phyloP scores from a whole-genome alignment of 1,140 invertebrate species.

The Lordiphosa collinella region DNA sequence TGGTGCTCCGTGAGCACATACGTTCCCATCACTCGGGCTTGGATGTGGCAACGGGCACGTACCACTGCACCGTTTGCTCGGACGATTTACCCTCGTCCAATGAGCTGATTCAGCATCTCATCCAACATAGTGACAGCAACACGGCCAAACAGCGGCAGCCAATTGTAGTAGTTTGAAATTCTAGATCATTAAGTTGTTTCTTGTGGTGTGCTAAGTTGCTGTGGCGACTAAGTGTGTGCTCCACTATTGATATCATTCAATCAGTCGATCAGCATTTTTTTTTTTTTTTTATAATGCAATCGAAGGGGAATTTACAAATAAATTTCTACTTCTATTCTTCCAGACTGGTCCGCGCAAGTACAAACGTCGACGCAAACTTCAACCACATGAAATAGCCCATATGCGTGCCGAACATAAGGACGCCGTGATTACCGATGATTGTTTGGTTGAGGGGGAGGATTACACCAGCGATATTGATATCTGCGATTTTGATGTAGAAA shows the following conservation, averaged over 20 bases:
- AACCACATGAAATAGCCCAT: slow-evolving; percentile 82
- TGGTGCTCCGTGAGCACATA: slow-evolving; percentile 90
- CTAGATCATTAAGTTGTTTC: no score
- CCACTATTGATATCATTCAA: no score
- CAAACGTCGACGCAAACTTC: slow-evolving; percentile 87
- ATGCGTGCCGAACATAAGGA: slow-evolving; percentile 67
- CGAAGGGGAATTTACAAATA: no score
- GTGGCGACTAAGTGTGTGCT: no score
- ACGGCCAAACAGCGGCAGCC: slow-evolving; percentile 88
- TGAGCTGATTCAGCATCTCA: slow-evolving; percentile 88
- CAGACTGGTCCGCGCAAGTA: slow-evolving; percentile 88
- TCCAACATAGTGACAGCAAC: slow-evolving; percentile 90
- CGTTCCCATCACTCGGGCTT: slow-evolving; percentile 90
- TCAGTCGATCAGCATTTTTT: no score
- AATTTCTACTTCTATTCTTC: slow-evolving; percentile 15
- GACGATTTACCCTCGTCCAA: slow-evolving; percentile 85
- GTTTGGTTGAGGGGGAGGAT: slow-evolving; percentile 40
- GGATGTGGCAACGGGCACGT: slow-evolving; percentile 83
- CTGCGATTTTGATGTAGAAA: slow-evolving; percentile 67
- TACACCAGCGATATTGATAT: slow-evolving; percentile 70
- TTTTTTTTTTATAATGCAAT: no score
- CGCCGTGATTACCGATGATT: slow-evolving; percentile 25
- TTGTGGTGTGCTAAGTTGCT: no score
- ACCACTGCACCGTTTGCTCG: slow-evolving; percentile 87
- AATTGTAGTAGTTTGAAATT: slow-evolving; percentile 80